A percentile compares a stretch with the other conserved stretches of the same genome.
phyloP scores from a whole-genome alignment of 2,888 invertebrate genomes.

The Syrista parreyssii region DNA sequence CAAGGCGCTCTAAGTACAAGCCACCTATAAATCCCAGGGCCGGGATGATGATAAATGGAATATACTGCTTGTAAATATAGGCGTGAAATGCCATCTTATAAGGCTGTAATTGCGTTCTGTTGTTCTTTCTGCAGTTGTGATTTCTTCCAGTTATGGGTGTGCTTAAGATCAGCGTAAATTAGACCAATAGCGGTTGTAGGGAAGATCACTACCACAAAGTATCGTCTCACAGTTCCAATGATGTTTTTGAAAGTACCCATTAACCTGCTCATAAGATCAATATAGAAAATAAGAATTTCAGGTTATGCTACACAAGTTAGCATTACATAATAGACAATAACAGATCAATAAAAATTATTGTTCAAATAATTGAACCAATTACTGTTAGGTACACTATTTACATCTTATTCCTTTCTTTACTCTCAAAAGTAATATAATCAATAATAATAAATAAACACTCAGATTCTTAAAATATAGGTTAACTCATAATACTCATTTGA shows the following conservation, averaged over 20 bases:
- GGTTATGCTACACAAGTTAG: background rate
- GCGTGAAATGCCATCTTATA: background rate
- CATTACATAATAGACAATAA: background rate
- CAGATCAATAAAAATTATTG: background rate
- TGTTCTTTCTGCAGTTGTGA: conserved; percentile 49
- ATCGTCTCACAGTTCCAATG: conserved; percentile 70
- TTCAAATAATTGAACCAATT: background rate
- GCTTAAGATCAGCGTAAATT: conserved; percentile 80
- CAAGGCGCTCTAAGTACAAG: conserved; percentile 74
- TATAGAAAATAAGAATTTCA: background rate
- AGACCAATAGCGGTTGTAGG: conserved; percentile 71
- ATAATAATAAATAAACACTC: background rate
- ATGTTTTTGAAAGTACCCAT: conserved; percentile 16
- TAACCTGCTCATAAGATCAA: background rate
- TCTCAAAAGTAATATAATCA: background rate
- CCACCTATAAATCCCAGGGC: conserved; percentile 73
- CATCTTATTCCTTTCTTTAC: background rate
- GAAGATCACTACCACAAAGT: conserved; percentile 76
- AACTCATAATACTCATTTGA: background rate
- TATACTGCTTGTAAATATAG: conserved; percentile 44
- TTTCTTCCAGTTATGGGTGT: conserved; percentile 80
- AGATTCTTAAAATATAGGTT: background rate
- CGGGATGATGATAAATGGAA: conserved; percentile 69
- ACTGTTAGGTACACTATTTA: background rate
- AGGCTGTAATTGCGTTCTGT: conserved; percentile 32